Conservation (phyloP, 2,888 invertebrate species). For the Meiosimyza platycephala region DNA sequence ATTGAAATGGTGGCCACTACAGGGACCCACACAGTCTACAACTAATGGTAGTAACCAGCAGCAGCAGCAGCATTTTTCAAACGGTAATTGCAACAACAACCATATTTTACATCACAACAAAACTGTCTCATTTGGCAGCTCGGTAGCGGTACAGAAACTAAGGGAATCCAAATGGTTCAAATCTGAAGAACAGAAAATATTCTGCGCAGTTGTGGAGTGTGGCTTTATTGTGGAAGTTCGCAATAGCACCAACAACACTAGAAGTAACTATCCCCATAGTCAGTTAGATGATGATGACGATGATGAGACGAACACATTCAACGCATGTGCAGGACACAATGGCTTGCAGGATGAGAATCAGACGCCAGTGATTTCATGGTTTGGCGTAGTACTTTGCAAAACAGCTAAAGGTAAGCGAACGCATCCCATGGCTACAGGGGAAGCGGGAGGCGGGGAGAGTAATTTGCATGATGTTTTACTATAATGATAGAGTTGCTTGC, state of each 20-base stretch:
- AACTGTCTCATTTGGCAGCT: conserved; percentile 71
- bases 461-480: background rate
- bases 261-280: background rate
- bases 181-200: conserved; percentile 76
- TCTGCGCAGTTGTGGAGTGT: conserved; percentile 78
- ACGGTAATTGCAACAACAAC: conserved; percentile 45
- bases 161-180: conserved; percentile 82
- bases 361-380: conserved; percentile 68
- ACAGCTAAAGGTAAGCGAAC: conserved; percentile 74
- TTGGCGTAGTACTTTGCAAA: conserved; percentile 79
- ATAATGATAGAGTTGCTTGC: no score
- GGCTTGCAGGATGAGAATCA: conserved; percentile 61
- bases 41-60: conserved; percentile 38
- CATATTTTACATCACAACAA: conserved; percentile 45
- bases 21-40: conserved; percentile 57
- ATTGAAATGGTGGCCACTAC: conserved; percentile 66
- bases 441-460: background rate
- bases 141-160: conserved; percentile 78
- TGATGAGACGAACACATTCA: conserved; percentile 40
- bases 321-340: conserved; percentile 48
- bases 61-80: conserved; percentile 45
- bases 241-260: conserved; percentile 55
- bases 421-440: background rate
- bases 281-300: conserved; percentile 31
- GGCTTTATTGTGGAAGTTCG: conserved; percentile 79